Evolutionary conservation across 2,888 invertebrate genomes (phyloP).

Genomic region (Hirudinaria manillensis): DNA sequence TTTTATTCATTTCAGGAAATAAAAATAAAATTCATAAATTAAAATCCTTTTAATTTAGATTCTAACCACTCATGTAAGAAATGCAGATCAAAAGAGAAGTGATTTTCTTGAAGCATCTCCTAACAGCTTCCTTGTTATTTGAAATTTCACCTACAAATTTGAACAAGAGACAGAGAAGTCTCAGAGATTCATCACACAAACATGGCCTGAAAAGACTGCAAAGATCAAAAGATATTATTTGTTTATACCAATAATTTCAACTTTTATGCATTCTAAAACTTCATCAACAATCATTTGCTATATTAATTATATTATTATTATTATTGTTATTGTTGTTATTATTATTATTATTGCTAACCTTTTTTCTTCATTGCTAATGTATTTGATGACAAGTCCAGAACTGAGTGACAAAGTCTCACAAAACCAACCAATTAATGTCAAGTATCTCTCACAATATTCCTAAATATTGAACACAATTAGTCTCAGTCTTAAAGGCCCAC

Average conservation of each 20-base stretch:
- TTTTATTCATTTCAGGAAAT: too few relatives aligned
- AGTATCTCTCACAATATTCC: not conserved
- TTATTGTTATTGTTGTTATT: too few relatives aligned
- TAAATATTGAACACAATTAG: too few relatives aligned
- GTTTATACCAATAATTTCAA: not conserved
- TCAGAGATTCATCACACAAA: not conserved
- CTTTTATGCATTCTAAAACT: not conserved
- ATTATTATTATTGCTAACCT: not conserved
- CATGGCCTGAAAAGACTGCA: conserved; percentile 1
- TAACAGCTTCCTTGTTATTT: too few relatives aligned
- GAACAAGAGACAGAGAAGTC: conserved; percentile 3
- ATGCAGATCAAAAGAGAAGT: not conserved
- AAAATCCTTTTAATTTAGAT: too few relatives aligned
- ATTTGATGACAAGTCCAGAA: not conserved
- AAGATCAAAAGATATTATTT: not conserved
- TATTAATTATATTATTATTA: too few relatives aligned
- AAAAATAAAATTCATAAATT: too few relatives aligned
- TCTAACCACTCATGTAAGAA: not conserved
- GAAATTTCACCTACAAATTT: too few relatives aligned
- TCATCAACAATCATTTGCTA: not conserved
- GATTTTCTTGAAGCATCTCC: too few relatives aligned
- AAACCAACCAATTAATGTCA: not conserved
- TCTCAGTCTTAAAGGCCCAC: too few relatives aligned
- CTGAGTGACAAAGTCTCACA: not conserved
- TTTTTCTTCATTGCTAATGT: not conserved